A percentile compares a stretch with the other conserved stretches of the same genome.
Evolutionary conservation across 2,113 vertebrate species (phyloP).

Genomic region (Panurus biarmicus): DNA sequence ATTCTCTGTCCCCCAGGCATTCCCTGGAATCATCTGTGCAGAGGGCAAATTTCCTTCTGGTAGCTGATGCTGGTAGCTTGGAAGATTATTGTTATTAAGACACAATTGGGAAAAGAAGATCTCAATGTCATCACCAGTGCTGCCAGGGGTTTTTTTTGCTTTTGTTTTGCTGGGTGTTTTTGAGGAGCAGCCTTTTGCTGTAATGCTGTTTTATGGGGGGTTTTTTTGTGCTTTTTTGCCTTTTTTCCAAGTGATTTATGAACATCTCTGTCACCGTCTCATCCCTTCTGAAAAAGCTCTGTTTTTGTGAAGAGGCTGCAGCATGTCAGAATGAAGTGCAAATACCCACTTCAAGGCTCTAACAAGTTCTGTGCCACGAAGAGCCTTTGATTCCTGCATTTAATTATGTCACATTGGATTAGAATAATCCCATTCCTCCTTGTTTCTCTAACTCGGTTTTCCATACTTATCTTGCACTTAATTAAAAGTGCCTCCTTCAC

Average conservation of each 20-base stretch:
- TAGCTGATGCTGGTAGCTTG: too few species aligned
- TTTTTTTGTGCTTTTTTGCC: not conserved
- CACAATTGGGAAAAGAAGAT: not conserved
- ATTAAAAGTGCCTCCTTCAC: constrained; percentile 26
- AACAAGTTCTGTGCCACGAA: not conserved
- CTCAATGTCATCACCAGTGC: not conserved
- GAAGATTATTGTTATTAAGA: not conserved
- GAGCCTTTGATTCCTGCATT: constrained; percentile 51
- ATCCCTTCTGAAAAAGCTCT: not conserved
- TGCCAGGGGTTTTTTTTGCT: not conserved
- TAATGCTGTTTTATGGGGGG: not conserved
- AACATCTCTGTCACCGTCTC: not conserved
- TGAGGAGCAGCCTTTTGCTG: not conserved
- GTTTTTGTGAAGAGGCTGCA: not conserved
- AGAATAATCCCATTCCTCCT: constrained; percentile 40
- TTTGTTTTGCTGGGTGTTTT: not conserved
- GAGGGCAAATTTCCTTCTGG: not conserved
- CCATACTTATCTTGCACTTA: not conserved
- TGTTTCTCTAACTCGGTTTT: not conserved
- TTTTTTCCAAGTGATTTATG: not conserved
- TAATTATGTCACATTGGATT: constrained; percentile 45
- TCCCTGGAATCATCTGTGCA: not conserved
- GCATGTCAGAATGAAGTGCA: not conserved
- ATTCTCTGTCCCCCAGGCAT: not conserved
- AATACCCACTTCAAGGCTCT: not conserved